Conservation (phyloP, 2,113 vertebrate genomes). For the Emydocephalus ijimae region DNA sequence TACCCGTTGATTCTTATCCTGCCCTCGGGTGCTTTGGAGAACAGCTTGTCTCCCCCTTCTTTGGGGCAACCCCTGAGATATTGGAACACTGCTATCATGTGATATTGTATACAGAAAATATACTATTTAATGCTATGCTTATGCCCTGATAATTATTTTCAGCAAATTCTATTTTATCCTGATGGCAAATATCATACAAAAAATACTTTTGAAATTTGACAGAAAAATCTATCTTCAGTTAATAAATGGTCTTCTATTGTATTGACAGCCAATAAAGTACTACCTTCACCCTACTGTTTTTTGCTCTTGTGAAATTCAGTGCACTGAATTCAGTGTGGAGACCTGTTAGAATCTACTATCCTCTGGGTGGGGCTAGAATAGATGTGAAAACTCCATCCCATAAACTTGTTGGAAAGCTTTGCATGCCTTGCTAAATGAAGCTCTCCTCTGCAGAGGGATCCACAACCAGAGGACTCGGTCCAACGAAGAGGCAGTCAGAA, state of each 20-base stretch:
- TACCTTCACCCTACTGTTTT: background rate
- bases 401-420: too few species aligned
- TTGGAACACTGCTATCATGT: background rate
- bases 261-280: too few species aligned
- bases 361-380: background rate
- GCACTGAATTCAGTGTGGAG: background rate
- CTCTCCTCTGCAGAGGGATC: background rate
- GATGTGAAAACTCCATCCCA: too few species aligned
- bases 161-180: background rate
- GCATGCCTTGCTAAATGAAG: background rate
- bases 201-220: background rate
- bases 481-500: background rate
- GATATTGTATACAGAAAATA: background rate
- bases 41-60: too few species aligned
- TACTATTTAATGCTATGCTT: background rate
- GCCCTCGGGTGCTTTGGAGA: too few species aligned
- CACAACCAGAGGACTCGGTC: too few species aligned
- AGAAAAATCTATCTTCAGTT: background rate
- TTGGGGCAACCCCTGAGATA: too few species aligned
- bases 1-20: too few species aligned
- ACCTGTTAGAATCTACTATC: background rate
- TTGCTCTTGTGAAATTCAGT: background rate
- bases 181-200: background rate
- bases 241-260: background rate
- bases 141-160: background rate